A percentile compares a stretch with the other conserved stretches of the same genome.
Conservation (phyloP, 2,113 vertebrate species). For the Psittacus erithacus region DNA sequence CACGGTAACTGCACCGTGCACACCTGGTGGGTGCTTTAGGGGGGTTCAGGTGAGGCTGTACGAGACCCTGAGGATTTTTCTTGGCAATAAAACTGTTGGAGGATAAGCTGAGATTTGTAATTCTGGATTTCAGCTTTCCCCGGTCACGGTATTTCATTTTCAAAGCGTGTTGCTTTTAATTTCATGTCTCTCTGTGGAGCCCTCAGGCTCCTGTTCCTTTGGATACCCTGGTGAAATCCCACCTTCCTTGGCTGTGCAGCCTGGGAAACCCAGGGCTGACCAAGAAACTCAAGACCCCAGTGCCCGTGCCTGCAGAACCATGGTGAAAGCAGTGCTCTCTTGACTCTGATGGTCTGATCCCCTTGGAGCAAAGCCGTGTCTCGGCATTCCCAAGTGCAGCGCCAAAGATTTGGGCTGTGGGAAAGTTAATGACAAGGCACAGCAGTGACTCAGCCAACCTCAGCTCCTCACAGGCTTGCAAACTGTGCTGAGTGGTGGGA, state of each 20-base stretch:
- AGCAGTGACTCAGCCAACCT: neutral
- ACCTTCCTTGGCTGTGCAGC: neutral
- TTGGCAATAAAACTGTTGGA: neutral
- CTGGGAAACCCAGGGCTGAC: neutral
- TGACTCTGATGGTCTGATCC: neutral
- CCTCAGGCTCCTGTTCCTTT: constrained; percentile 6
- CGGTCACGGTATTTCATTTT: neutral
- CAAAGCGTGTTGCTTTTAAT: constrained; percentile 17
- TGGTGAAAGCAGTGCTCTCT: rapidly evolving
- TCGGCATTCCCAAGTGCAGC: neutral
- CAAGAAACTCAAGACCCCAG: neutral
- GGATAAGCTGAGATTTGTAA: neutral
- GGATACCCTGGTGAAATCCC: neutral
- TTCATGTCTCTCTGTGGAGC: neutral
- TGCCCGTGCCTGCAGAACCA: neutral
- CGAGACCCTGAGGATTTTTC: neutral
- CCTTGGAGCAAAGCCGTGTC: neutral
- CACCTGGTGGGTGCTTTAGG: neutral
- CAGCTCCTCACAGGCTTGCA: neutral
- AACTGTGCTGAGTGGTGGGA: neutral
- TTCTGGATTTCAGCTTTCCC: constrained; percentile 24
- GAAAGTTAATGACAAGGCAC: neutral
- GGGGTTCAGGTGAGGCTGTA: neutral
- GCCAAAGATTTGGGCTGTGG: neutral
- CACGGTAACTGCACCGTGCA: neutral